Evolutionary conservation across 2,888 invertebrate genomes (phyloP).

Genomic region (Tiphia femorata): DNA sequence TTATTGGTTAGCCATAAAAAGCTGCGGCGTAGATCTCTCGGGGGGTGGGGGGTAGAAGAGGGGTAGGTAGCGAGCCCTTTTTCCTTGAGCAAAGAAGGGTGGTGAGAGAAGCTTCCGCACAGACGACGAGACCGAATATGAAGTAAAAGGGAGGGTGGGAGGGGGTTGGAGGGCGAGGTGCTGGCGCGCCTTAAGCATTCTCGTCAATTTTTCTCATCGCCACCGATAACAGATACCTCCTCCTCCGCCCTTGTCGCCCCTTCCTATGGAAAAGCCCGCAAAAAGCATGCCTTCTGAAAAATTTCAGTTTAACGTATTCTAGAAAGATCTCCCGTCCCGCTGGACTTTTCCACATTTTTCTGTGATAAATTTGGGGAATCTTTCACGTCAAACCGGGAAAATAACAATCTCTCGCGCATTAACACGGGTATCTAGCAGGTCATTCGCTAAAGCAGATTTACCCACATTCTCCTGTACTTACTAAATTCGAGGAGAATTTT

Average conservation of each 20-base stretch:
- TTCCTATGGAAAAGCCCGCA: too few relatives aligned
- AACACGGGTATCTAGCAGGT: too few relatives aligned
- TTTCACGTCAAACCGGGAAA: too few relatives aligned
- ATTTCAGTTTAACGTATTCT: too few relatives aligned
- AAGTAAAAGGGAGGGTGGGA: conserved; percentile 20
- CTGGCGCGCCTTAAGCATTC: conserved; percentile 36
- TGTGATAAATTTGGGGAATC: too few relatives aligned
- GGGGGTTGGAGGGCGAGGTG: conserved; percentile 14
- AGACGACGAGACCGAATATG: conserved; percentile 28
- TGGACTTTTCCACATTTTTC: too few relatives aligned
- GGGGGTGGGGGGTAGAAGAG: conserved; percentile 20
- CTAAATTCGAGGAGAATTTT: too few relatives aligned
- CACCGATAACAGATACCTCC: conserved; percentile 45
- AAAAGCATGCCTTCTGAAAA: neutral
- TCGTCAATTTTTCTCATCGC: conserved; percentile 50
- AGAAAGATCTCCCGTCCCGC: too few relatives aligned
- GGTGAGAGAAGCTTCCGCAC: conserved; percentile 24
- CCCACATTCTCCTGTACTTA: too few relatives aligned
- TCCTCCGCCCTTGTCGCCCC: too few relatives aligned
- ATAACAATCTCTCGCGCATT: too few relatives aligned
- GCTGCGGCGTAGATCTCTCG: conserved; percentile 46
- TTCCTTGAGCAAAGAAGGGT: neutral
- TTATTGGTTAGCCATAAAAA: conserved; percentile 68
- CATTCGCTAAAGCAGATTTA: too few relatives aligned
- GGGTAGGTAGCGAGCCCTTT: conserved; percentile 6